A percentile compares a stretch with the other conserved stretches of the same genome.
Conservation (phyloP, 2,888 invertebrate genomes). For the Morpho achilles region DNA sequence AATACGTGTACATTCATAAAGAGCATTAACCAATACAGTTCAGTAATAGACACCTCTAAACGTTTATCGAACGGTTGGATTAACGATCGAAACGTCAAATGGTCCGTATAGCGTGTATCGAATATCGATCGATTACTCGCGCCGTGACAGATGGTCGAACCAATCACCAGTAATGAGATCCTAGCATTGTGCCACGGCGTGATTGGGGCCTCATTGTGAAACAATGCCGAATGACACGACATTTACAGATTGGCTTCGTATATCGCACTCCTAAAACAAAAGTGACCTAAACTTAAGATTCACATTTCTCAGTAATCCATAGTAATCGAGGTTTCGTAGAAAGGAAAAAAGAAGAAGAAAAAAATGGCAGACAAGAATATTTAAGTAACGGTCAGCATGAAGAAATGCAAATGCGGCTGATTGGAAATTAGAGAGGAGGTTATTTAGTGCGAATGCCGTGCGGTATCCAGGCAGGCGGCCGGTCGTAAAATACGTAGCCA, state of each 20-base stretch:
- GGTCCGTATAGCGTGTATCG: conserved; percentile 30
- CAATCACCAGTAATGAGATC: conserved; percentile 53
- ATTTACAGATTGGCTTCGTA: conserved; percentile 27
- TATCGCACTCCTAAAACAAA: conserved; percentile 10
- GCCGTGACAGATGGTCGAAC: conserved; percentile 58
- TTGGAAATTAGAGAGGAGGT: no score
- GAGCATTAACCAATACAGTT: background rate
- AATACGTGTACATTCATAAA: no score
- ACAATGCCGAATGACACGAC: conserved; percentile 40
- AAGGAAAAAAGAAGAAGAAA: no score
- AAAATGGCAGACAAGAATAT: no score
- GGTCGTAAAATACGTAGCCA: no score
- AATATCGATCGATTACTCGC: conserved; percentile 42
- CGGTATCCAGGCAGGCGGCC: no score
- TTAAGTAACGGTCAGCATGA: no score
- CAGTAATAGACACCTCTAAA: background rate
- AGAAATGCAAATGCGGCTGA: no score
- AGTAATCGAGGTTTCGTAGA: no score
- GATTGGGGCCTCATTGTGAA: conserved; percentile 28
- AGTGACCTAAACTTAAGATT: background rate
- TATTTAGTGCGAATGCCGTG: no score
- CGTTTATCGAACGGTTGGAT: background rate
- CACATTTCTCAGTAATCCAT: no score
- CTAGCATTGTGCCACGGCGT: conserved; percentile 38
- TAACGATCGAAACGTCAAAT: conserved; percentile 19